A percentile compares a stretch with the other conserved stretches of the same genome.
Evolutionary conservation across 2,888 invertebrate genomes (phyloP).

Genomic region (Melinaea menophilus): DNA sequence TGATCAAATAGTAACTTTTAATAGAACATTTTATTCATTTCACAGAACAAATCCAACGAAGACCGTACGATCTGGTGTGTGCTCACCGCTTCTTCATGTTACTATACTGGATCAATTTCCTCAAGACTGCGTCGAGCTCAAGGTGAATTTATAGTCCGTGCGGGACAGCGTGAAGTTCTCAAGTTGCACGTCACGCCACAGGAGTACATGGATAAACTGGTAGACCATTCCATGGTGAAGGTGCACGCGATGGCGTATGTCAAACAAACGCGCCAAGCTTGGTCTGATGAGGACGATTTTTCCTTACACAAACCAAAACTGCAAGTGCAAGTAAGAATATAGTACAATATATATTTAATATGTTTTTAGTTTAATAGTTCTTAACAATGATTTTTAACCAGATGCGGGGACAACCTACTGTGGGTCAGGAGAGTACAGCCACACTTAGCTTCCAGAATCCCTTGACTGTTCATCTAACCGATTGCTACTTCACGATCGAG

Average conservation of each 20-base stretch:
- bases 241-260: constrained; percentile 85
- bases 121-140: constrained; percentile 80
- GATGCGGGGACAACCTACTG: constrained; percentile 71
- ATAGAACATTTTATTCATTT: constrained; percentile 18
- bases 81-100: constrained; percentile 81
- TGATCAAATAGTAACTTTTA: not conserved
- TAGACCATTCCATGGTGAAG: constrained; percentile 84
- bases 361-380: not conserved
- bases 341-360: not conserved
- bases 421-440: constrained; percentile 74
- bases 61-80: constrained; percentile 80
- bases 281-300: constrained; percentile 86
- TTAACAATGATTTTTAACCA: constrained; percentile 28
- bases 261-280: constrained; percentile 84
- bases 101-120: constrained; percentile 83
- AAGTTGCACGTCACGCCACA: constrained; percentile 80
- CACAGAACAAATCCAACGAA: constrained; percentile 79
- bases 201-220: constrained; percentile 83
- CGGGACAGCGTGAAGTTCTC: constrained; percentile 80
- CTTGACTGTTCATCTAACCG: constrained; percentile 78
- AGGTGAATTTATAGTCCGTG: constrained; percentile 79
- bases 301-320: constrained; percentile 82
- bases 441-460: constrained; percentile 83
- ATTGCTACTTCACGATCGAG: constrained; percentile 83
- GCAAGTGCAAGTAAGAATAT: constrained; percentile 75